Conservation (phyloP, 2,113 vertebrate genomes). For the Zapus hudsonius region DNA sequence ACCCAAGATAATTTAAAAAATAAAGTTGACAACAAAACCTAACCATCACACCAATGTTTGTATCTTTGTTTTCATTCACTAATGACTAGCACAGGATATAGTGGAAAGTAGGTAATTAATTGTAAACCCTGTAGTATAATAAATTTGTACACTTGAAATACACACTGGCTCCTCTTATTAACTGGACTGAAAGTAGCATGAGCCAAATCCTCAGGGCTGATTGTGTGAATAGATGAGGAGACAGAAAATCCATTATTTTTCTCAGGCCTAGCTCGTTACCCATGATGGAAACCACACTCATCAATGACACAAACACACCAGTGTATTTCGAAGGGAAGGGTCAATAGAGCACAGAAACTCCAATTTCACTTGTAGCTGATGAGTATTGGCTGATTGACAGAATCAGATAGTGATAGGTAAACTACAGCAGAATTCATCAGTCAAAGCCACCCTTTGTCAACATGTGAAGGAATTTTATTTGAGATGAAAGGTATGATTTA, state of each 20-base stretch:
- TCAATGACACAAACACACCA: not conserved
- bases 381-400: slow-evolving; percentile 6
- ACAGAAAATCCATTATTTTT: not conserved
- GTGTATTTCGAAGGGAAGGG: not conserved
- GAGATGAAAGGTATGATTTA: slow-evolving; percentile 13
- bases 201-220: not conserved
- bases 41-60: no score
- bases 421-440: not conserved
- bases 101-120: accelerated
- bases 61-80: not conserved
- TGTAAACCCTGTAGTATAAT: not conserved
- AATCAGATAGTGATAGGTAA: not conserved
- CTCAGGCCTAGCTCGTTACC: not conserved
- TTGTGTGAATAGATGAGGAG: not conserved
- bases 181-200: not conserved
- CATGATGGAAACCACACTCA: not conserved
- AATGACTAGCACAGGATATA: not conserved
- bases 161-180: not conserved
- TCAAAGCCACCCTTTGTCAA: slow-evolving; percentile 32
- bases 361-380: not conserved
- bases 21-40: no score
- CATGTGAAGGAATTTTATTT: not conserved
- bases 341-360: not conserved
- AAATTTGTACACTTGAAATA: not conserved
- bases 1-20: no score